A percentile compares a stretch with the other conserved stretches of the same genome.
Conservation (phyloP, 2,888 invertebrate species). For the Eupelmus urozonus region DNA sequence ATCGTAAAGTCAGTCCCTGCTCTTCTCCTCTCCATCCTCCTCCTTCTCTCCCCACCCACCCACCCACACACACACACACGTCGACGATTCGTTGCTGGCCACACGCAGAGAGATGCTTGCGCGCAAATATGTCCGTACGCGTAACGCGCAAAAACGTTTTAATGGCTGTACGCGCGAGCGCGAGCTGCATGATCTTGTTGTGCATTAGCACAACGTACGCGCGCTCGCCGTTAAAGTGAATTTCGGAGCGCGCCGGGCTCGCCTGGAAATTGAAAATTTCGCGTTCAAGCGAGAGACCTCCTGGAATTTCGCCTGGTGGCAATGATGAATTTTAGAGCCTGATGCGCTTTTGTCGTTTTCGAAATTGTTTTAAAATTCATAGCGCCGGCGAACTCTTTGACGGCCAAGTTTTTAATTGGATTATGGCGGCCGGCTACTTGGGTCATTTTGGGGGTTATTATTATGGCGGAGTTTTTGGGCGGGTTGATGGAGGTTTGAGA, state of each 20-base stretch:
- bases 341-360: too few species aligned
- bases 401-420: too few species aligned
- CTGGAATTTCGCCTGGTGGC: too few species aligned
- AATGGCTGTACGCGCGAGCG: background rate
- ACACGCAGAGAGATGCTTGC: background rate
- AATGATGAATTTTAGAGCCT: too few species aligned
- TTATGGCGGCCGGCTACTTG: too few species aligned
- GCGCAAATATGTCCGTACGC: conserved; percentile 2
- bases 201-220: background rate
- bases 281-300: background rate
- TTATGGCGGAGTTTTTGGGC: too few species aligned
- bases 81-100: too few species aligned
- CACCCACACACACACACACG: too few species aligned
- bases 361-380: too few species aligned
- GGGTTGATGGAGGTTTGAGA: too few species aligned
- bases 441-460: too few species aligned
- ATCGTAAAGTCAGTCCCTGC: conserved; percentile 9
- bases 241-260: background rate
- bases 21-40: background rate
- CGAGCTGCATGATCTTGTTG: background rate
- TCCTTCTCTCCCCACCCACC: background rate
- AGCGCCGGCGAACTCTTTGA: too few species aligned
- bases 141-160: conserved; percentile 6
- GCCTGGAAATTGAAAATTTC: conserved; percentile 2
- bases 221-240: background rate